These are phyloP conservation scores for Actinernus sp. DNA, from an alignment of 92 coral and sea anemone species.

Conservation along the genomic window DNA sequence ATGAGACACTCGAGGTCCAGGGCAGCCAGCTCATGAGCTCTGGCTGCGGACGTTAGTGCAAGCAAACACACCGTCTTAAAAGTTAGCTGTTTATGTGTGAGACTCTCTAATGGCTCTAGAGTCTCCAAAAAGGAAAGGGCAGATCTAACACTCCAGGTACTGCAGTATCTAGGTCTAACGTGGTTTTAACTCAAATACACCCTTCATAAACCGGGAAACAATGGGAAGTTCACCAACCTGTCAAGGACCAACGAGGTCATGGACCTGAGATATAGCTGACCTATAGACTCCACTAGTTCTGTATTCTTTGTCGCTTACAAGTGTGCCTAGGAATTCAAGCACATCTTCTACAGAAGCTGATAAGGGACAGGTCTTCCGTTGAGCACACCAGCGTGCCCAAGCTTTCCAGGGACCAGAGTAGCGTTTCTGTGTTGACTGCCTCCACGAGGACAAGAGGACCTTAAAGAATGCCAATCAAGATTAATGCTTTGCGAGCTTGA, in stretches of 20 bases:
- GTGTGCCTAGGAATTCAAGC: constrained; percentile 28
- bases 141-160: constrained; percentile 24
- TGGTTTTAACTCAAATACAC: constrained; percentile 21
- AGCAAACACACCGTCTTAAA: constrained; percentile 22
- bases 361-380: constrained; percentile 42
- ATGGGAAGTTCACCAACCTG: constrained; percentile 49
- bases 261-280: constrained; percentile 44
- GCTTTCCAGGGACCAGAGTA: constrained; percentile 36
- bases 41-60: constrained; percentile 48
- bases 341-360: constrained; percentile 60
- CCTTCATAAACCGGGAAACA: constrained; percentile 54
- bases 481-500: no score
- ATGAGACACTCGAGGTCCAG: constrained; percentile 17
- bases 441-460: constrained; percentile 43
- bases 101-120: constrained; percentile 20
- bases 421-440: constrained; percentile 49
- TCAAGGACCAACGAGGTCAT: constrained; percentile 28
- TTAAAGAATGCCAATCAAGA: constrained; percentile 15
- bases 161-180: constrained; percentile 35
- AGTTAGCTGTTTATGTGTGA: constrained; percentile 26
- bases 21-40: constrained; percentile 43
- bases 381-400: constrained; percentile 56
- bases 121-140: constrained; percentile 11
- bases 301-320: constrained; percentile 9
- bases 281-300: constrained; percentile 36